These are phyloP conservation scores for Chaitophorus viminalis DNA, from an alignment of 2,888 invertebrate species.

Conservation along the genomic window DNA sequence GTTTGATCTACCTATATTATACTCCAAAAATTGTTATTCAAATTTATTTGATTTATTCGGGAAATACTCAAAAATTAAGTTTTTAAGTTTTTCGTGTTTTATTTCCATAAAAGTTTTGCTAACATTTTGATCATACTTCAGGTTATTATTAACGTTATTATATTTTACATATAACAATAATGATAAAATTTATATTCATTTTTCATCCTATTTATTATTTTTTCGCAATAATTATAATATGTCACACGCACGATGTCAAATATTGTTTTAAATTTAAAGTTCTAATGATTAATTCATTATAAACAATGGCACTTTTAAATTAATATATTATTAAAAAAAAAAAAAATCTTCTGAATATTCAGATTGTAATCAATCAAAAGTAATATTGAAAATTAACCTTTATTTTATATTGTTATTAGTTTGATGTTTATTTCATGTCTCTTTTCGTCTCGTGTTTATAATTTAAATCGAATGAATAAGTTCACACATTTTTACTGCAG, in stretches of 20 bases:
- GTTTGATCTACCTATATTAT: background rate
- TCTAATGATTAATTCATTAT: background rate
- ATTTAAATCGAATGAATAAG: too few species aligned
- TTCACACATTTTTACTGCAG: too few species aligned
- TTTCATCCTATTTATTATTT: background rate
- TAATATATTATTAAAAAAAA: background rate
- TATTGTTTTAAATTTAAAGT: background rate
- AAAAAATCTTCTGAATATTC: too few species aligned
- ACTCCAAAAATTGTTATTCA: background rate
- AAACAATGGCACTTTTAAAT: background rate
- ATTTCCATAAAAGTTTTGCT: too few species aligned
- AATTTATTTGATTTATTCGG: background rate
- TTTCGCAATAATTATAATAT: background rate
- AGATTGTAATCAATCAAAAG: too few species aligned
- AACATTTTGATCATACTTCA: too few species aligned
- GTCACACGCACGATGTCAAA: too few species aligned
- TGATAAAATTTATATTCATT: background rate
- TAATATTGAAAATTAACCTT: too few species aligned
- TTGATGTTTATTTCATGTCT: too few species aligned
- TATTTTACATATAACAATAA: background rate
- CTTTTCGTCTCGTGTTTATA: too few species aligned
- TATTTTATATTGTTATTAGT: too few species aligned
- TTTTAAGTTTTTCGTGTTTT: background rate
- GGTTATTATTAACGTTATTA: background rate
- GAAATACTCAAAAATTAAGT: background rate